Conservation (phyloP, 2,113 vertebrate genomes). For the Sitta europaea region DNA sequence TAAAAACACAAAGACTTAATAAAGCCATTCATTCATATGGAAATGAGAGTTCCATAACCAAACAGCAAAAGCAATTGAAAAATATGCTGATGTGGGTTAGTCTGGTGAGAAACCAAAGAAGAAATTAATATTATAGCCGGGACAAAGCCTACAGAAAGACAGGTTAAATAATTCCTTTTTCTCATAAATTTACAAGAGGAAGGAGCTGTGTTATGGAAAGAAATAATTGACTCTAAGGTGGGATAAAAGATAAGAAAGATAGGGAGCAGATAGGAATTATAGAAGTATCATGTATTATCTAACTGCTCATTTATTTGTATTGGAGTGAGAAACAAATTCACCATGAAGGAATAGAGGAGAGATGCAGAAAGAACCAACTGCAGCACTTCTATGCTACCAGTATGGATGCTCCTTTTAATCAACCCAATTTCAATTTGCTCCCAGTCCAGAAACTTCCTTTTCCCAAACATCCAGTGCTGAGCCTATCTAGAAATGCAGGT, state of each 20-base stretch:
- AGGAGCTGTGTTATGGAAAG: not conserved
- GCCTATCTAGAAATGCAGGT: not conserved
- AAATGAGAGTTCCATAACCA: not conserved
- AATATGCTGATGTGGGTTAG: not conserved
- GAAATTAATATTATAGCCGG: not conserved
- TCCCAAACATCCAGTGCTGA: not conserved
- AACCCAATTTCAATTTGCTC: not conserved
- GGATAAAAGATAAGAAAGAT: not conserved
- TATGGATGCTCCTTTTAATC: not conserved
- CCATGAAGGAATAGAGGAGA: not conserved
- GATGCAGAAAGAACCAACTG: not conserved
- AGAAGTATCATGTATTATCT: not conserved
- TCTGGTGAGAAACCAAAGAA: not conserved
- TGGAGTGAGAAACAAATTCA: not conserved
- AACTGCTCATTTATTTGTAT: not conserved
- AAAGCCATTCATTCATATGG: not conserved
- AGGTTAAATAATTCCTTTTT: not conserved
- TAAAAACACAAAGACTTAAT: conserved; percentile 1
- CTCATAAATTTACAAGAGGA: not conserved
- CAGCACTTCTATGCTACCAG: not conserved
- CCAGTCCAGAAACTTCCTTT: not conserved
- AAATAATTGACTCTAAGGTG: not conserved
- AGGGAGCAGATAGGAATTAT: not conserved
- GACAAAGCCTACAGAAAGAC: not conserved
- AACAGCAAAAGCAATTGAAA: not conserved